A percentile compares a stretch with the other conserved stretches of the same genome.
These are phyloP conservation scores for Epinephelus cyanopodus DNA, from an alignment of 2,113 vertebrate genomes.

Conservation along the genomic window DNA sequence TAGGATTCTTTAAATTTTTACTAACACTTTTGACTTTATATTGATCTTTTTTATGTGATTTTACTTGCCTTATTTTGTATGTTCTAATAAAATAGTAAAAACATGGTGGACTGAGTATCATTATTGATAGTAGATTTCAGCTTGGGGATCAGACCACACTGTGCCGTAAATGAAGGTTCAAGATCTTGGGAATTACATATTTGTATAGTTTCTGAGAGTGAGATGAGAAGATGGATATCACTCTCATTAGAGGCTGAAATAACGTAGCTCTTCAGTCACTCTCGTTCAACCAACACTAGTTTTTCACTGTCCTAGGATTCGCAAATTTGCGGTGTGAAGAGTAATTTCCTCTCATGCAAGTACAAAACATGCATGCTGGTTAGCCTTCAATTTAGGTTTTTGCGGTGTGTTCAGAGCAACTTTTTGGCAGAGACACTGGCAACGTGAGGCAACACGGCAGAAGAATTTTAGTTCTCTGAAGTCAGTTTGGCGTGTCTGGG, in stretches of 20 bases:
- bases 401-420: too few species aligned
- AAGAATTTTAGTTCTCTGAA: too few species aligned
- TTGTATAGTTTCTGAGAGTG: background rate
- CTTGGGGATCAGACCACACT: background rate
- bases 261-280: too few species aligned
- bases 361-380: too few species aligned
- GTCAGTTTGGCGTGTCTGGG: too few species aligned
- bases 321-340: too few species aligned
- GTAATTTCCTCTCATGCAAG: too few species aligned
- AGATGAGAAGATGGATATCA: background rate
- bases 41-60: background rate
- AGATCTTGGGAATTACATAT: background rate
- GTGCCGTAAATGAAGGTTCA: background rate
- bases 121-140: background rate
- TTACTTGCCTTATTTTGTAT: background rate
- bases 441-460: too few species aligned
- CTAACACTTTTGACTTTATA: background rate
- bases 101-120: background rate
- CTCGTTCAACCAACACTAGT: too few species aligned
- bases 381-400: too few species aligned
- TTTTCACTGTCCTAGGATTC: too few species aligned
- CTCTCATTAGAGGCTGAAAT: background rate
- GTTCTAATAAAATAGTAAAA: constrained; percentile 2
- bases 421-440: too few species aligned
- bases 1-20: background rate